These are phyloP conservation scores for Dendronephthya gigantea DNA, from an alignment of 64 coral and sea anemone genomes.

Conservation along the genomic window DNA sequence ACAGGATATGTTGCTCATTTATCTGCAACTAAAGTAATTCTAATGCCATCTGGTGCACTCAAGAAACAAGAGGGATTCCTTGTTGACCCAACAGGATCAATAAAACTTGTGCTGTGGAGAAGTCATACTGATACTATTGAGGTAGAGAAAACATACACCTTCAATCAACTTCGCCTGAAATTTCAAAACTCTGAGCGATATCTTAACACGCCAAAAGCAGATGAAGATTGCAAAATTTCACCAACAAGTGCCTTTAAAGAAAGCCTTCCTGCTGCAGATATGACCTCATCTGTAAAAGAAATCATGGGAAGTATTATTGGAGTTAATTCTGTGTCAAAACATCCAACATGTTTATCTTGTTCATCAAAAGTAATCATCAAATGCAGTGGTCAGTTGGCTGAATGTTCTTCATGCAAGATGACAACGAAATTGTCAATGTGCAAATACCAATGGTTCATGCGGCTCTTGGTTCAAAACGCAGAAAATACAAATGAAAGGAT, in stretches of 20 bases:
- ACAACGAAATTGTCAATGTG: no score
- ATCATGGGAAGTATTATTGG: conserved; percentile 40
- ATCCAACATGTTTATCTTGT: no score
- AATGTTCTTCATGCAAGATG: no score
- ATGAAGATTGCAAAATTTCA: conserved; percentile 52
- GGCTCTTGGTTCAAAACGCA: no score
- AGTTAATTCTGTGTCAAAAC: not conserved
- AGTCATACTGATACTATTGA: conserved; percentile 43
- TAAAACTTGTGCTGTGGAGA: conserved; percentile 62
- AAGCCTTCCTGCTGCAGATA: conserved; percentile 23
- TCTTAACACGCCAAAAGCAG: conserved; percentile 63
- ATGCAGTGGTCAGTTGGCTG: no score
- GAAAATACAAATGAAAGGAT: no score
- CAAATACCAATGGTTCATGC: no score
- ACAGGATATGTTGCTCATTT: conserved; percentile 41
- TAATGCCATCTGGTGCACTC: conserved; percentile 49
- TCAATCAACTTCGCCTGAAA: conserved; percentile 53
- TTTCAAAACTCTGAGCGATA: conserved; percentile 47
- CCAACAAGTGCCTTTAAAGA: conserved; percentile 30
- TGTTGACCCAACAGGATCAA: conserved; percentile 49
- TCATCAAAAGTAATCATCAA: no score
- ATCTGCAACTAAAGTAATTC: conserved; percentile 39
- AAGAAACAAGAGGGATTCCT: conserved; percentile 59
- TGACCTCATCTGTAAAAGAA: conserved; percentile 35
- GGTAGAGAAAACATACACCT: conserved; percentile 44